Conservation (phyloP, 2,113 vertebrate species). For the Calonectris borealis region DNA sequence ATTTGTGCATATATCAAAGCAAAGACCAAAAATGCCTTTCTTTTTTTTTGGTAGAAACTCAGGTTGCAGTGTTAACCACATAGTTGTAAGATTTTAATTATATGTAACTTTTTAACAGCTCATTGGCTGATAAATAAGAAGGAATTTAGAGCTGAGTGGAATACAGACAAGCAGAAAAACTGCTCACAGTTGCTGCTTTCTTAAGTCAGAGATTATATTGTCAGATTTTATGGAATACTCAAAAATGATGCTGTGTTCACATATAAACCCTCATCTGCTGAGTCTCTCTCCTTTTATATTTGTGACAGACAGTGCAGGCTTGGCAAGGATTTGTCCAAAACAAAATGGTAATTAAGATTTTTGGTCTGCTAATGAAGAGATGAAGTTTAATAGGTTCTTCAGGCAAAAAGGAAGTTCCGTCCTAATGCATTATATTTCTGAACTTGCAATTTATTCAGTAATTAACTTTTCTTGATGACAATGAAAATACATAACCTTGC, state of each 20-base stretch:
- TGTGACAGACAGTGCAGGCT: constrained; percentile 8
- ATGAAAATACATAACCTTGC: constrained; percentile 18
- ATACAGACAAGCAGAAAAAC: not conserved
- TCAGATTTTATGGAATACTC: not conserved
- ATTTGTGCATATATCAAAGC: not conserved
- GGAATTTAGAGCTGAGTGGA: not conserved
- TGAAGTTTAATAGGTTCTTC: constrained; percentile 72
- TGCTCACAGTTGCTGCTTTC: not conserved
- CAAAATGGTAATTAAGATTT: constrained; percentile 66
- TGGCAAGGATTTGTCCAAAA: constrained; percentile 38
- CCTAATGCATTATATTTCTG: constrained; percentile 46
- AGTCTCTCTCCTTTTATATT: not conserved
- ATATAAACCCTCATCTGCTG: not conserved
- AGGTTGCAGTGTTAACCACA: not conserved
- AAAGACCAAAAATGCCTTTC: not conserved
- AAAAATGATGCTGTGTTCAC: not conserved
- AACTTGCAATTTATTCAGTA: constrained; percentile 63
- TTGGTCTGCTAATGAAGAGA: constrained; percentile 46
- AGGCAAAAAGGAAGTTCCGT: constrained; percentile 69
- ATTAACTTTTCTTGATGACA: constrained; percentile 66
- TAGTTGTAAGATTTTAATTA: not conserved
- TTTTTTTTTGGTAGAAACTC: not conserved
- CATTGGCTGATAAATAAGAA: not conserved
- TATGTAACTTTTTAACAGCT: not conserved
- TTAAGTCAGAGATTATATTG: not conserved